A percentile compares a stretch with the other conserved stretches of the same genome.
Evolutionary conservation across 2,888 invertebrate species (phyloP).

Genomic region (Euplagia quadripunctaria): DNA sequence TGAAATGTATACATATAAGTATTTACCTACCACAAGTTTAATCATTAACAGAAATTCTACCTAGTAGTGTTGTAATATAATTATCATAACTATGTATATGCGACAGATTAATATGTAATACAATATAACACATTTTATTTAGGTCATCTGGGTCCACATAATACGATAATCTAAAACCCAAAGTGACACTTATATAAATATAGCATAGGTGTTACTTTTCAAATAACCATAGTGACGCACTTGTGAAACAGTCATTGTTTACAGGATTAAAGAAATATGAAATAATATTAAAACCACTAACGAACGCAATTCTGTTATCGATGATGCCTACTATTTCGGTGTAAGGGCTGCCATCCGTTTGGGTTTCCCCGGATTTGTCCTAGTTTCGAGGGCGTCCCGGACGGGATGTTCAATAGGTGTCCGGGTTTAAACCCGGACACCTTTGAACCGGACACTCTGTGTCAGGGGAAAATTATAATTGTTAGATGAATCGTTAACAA

Average conservation of each 20-base stretch:
- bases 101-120: conserved; percentile 36
- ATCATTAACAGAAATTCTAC: conserved; percentile 3
- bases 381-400: too few species aligned
- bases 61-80: conserved; percentile 4
- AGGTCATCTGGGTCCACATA: conserved; percentile 41
- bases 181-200: conserved; percentile 10
- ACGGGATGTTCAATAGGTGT: too few species aligned
- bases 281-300: conserved; percentile 4
- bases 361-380: too few species aligned
- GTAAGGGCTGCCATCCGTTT: too few species aligned
- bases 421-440: too few species aligned
- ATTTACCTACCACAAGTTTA: not conserved
- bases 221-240: conserved; percentile 6
- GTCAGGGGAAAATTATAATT: too few species aligned
- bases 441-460: too few species aligned
- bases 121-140: conserved; percentile 45
- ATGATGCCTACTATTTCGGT: conserved; percentile 1
- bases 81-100: conserved; percentile 44
- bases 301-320: not conserved
- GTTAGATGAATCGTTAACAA: too few species aligned
- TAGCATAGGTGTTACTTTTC: not conserved
- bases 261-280: conserved; percentile 9
- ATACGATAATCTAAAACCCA: not conserved
- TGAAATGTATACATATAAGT: not conserved
- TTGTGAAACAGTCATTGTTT: conserved; percentile 14